Evolutionary conservation across 2,797 vertebrate genomes (phyloP).

Genomic region (Hippoglossus hippoglossus): DNA sequence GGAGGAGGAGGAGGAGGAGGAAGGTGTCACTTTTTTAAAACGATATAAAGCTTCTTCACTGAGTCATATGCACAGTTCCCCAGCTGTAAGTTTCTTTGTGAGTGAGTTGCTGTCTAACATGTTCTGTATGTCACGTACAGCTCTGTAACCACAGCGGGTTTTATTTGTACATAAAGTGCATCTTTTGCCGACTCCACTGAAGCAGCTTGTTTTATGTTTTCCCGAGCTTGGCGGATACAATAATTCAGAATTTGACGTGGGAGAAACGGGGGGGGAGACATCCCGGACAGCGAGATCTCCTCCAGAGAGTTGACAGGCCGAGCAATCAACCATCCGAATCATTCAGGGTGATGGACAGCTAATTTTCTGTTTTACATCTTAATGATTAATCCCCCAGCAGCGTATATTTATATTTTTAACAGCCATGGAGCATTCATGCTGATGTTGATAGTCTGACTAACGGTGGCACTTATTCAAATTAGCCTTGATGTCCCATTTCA

Average conservation of each 20-base stretch:
- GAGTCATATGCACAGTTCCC: slow-evolving; percentile 41
- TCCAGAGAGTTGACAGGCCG: slow-evolving; percentile 49
- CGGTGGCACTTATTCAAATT: slow-evolving; percentile 65
- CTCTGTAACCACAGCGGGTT: not conserved
- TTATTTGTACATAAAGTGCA: not conserved
- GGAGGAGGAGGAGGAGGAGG: not conserved
- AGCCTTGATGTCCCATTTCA: slow-evolving; percentile 58
- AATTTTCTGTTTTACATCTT: slow-evolving; percentile 61
- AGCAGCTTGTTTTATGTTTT: slow-evolving; percentile 12
- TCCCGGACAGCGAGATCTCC: slow-evolving; percentile 39
- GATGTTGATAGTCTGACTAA: slow-evolving; percentile 64
- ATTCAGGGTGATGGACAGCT: slow-evolving; percentile 63
- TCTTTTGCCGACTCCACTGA: not conserved
- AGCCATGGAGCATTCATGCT: slow-evolving; percentile 48
- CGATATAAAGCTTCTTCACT: slow-evolving; percentile 37
- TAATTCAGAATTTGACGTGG: slow-evolving; percentile 35
- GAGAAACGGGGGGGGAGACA: slow-evolving; percentile 4
- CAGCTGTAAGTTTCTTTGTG: slow-evolving; percentile 31
- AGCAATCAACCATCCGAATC: slow-evolving; percentile 51
- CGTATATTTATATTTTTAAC: slow-evolving; percentile 61
- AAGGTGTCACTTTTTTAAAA: slow-evolving; percentile 44
- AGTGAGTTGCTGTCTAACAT: slow-evolving; percentile 18
- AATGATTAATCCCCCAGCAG: slow-evolving; percentile 57
- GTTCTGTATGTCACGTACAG: not conserved
- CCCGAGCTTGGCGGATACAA: slow-evolving; percentile 8